These are phyloP conservation scores for Dioctria rufipes DNA, from an alignment of 2,888 invertebrate genomes.

Conservation along the genomic window DNA sequence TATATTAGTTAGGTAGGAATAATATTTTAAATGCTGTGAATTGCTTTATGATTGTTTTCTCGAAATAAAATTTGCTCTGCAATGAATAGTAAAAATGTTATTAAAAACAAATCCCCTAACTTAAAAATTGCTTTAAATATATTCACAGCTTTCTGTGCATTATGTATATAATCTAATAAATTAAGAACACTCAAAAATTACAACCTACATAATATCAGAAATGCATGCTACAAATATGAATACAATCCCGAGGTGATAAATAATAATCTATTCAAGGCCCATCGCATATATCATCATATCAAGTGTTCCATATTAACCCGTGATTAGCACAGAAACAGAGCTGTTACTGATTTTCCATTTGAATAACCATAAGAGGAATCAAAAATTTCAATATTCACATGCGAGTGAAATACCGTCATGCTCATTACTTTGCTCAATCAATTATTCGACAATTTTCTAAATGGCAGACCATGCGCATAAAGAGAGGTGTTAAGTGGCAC, in stretches of 20 bases:
- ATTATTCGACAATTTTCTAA: constrained; percentile 64
- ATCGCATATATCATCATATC: not conserved
- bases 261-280: not conserved
- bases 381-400: constrained; percentile 40
- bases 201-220: not conserved
- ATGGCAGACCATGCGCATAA: constrained; percentile 64
- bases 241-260: not conserved
- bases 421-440: constrained; percentile 60
- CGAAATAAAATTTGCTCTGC: too few species aligned
- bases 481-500: constrained; percentile 60
- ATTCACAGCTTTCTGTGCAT: too few species aligned
- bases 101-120: too few species aligned
- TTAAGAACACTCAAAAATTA: not conserved
- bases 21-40: too few species aligned
- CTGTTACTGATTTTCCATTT: constrained; percentile 18
- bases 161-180: too few species aligned
- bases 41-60: too few species aligned
- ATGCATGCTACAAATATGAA: too few species aligned
- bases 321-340: constrained; percentile 28
- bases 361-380: constrained; percentile 23
- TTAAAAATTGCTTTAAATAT: too few species aligned
- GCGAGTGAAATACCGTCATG: constrained; percentile 26
- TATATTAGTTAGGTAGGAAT: too few species aligned
- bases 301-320: constrained; percentile 1
- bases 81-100: too few species aligned